Base-by-base conservation (phyloP, 2,888 invertebrate genomes). In the Agrotis clavis region DNA sequence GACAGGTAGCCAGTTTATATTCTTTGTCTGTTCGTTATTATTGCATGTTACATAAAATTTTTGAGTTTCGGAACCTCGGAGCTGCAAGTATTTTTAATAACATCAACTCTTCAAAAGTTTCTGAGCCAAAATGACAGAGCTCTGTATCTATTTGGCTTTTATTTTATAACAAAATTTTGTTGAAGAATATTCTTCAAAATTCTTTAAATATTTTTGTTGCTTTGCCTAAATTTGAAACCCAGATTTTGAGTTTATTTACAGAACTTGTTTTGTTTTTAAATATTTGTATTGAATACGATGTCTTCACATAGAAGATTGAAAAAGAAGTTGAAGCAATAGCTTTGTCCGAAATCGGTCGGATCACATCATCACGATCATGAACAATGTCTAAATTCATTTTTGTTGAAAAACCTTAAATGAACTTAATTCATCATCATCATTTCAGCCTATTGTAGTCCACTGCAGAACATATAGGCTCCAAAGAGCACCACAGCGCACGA, bases 71-170 rank as follows among this genome's bases (percentile, higher is more conserved):
- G 63, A 59, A 62, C 47, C 25, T 65, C 54, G 60, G 19, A 14
- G 25, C 64, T 56, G 59, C 48, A 57, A 59, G 19, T 70, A 74
- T 80, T 80, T 80, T 74, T 74, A 74, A 67, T 81, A 81, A 67
- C 35, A 63, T 70, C 51, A 61, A 56, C 54, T 64, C 63, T 61
- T 77, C 30, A 60, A 71, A 61, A 19, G 14, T 75, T 61, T 57
- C 48, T 64, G 51, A 25, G 25, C 51, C 45, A 77, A 61, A 67
- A 61, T 61, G 61, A 62, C 19, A 48, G 47, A 41, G 41, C 47
- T 41, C 41, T 53, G 51, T 54, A 47, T 53, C 63, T 25, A 25
- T 51, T 70, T 11, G 47, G 41, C 1, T 62, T 53, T 47, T 61
- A 61, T 51, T 41, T 48, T n/a, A 5, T 7, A 35, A 25, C 18